Conservation (phyloP, 2,797 vertebrate genomes). For the Strix occidentalis region DNA sequence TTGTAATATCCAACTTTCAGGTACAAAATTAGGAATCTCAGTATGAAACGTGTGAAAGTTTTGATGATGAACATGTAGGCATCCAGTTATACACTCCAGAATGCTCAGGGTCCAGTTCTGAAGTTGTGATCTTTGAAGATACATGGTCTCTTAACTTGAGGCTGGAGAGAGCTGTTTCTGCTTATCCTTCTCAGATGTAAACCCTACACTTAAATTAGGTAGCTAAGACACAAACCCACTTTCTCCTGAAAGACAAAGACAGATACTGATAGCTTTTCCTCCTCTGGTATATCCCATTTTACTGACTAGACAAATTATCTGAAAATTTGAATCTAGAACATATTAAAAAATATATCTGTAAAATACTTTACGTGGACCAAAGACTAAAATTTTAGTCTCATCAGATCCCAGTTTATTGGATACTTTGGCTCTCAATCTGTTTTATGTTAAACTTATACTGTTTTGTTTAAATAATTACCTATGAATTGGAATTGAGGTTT, state of each 20-base stretch:
- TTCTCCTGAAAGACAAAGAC: not conserved
- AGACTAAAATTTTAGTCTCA: not conserved
- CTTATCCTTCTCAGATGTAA: not conserved
- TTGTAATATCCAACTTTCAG: not conserved
- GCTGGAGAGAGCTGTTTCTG: not conserved
- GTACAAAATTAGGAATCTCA: not conserved
- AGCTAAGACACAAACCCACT: not conserved
- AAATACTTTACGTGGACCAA: not conserved
- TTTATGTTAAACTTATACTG: not conserved
- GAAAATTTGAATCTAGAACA: not conserved
- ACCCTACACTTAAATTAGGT: not conserved
- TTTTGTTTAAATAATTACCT: not conserved
- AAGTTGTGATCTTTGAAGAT: not conserved
- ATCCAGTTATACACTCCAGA: not conserved
- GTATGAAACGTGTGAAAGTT: not conserved
- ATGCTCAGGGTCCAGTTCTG: not conserved
- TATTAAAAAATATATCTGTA: accelerated
- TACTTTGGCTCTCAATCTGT: not conserved
- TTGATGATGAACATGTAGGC: not conserved
- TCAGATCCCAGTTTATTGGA: not conserved
- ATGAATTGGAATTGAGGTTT: not conserved
- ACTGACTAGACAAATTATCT: not conserved
- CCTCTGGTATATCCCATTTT: not conserved
- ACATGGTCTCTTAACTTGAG: not conserved
- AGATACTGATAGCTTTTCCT: not conserved